Conservation (phyloP, 2,113 vertebrate genomes). For the Zosterops lateralis region DNA sequence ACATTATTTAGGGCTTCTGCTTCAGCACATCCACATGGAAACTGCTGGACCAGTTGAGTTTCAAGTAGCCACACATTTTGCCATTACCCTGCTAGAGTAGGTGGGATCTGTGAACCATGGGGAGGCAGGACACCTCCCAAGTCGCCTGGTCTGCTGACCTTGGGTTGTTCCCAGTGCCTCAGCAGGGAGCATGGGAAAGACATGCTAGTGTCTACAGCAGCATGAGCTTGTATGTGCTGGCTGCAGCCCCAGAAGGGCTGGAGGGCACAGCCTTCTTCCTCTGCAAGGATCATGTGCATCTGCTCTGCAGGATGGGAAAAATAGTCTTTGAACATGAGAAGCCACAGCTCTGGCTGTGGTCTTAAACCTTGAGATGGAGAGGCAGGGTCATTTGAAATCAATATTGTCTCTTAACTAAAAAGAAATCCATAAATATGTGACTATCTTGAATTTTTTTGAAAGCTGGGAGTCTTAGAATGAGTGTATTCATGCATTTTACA, state of each 20-base stretch:
- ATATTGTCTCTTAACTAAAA: background rate
- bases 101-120: background rate
- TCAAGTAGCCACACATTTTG: background rate
- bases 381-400: background rate
- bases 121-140: rapidly evolving
- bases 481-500: background rate
- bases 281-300: rapidly evolving
- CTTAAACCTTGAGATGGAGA: background rate
- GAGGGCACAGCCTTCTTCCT: background rate
- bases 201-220: rapidly evolving
- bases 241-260: background rate
- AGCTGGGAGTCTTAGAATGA: background rate
- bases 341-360: background rate
- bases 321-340: rapidly evolving
- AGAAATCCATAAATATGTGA: background rate
- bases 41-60: background rate
- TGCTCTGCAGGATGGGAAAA: background rate
- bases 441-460: background rate
- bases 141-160: background rate
- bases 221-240: rapidly evolving
- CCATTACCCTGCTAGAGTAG: background rate
- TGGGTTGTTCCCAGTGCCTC: rapidly evolving
- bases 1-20: background rate
- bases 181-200: background rate
- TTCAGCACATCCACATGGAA: background rate